Conservation (phyloP, 2,888 invertebrate genomes). For the Drosophila prostipennis region DNA sequence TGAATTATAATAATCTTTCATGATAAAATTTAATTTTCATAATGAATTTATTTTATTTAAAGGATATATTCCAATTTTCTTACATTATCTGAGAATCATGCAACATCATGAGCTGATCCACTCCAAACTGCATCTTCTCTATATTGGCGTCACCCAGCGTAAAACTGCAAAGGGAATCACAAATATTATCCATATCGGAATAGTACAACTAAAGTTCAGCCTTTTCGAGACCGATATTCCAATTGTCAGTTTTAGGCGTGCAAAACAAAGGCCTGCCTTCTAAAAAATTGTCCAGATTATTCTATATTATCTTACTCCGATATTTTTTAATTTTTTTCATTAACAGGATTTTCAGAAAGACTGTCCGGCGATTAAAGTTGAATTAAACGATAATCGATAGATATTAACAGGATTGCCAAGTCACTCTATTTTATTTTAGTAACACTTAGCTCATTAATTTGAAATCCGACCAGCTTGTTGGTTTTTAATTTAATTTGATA, state of each 20-base stretch:
- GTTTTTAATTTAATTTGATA: too few relatives aligned
- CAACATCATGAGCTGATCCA: conserved; percentile 78
- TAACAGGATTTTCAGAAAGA: neutral
- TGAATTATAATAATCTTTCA: too few relatives aligned
- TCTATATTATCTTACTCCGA: too few relatives aligned
- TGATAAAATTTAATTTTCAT: too few relatives aligned
- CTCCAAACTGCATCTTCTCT: conserved; percentile 79
- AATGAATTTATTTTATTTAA: too few relatives aligned
- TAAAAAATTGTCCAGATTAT: neutral
- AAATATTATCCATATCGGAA: neutral
- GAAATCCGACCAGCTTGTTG: too few relatives aligned
- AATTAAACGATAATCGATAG: neutral
- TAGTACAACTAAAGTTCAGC: neutral
- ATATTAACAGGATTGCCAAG: neutral
- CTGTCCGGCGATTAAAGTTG: neutral
- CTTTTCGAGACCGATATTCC: neutral
- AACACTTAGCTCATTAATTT: too few relatives aligned
- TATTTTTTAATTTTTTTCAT: too few relatives aligned
- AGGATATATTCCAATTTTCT: too few relatives aligned
- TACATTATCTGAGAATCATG: conserved; percentile 74
- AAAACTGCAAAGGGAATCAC: conserved; percentile 48
- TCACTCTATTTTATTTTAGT: too few relatives aligned
- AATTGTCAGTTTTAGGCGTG: neutral
- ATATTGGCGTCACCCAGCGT: conserved; percentile 71
- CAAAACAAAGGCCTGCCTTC: neutral